Percentiles rank a stretch among this genome's conserved stretches.
These are phyloP conservation scores for Himalopsyche phryganea DNA, from an alignment of 1,140 invertebrate genomes.

Conservation along the genomic window DNA sequence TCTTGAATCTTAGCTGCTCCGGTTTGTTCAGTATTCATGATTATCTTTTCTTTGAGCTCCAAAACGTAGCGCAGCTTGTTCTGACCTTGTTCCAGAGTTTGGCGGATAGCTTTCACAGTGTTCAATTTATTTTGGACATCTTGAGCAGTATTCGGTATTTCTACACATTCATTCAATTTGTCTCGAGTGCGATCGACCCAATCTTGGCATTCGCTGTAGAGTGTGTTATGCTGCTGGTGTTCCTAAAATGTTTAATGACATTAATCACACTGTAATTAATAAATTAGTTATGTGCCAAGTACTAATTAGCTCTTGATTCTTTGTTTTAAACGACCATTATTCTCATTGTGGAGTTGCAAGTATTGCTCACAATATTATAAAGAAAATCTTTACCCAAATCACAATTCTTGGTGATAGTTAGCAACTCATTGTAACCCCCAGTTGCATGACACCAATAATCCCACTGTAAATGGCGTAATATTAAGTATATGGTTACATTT, in stretches of 20 bases:
- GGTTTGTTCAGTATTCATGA: slow-evolving; percentile 84
- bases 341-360: too few relatives aligned
- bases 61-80: slow-evolving; percentile 84
- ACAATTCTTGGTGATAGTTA: too few relatives aligned
- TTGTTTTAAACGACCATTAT: too few relatives aligned
- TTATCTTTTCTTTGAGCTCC: slow-evolving; percentile 89
- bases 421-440: too few relatives aligned
- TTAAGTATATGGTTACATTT: too few relatives aligned
- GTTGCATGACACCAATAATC: too few relatives aligned
- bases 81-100: slow-evolving; percentile 85
- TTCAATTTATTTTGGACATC: slow-evolving; percentile 83
- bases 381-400: too few relatives aligned
- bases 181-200: slow-evolving; percentile 85
- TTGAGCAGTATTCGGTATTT: slow-evolving; percentile 69
- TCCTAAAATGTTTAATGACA: slow-evolving; percentile 51
- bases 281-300: background rate
- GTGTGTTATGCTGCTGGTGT: slow-evolving; percentile 83
- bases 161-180: slow-evolving; percentile 72
- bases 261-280: too few relatives aligned
- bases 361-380: too few relatives aligned
- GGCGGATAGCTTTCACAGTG: slow-evolving; percentile 77
- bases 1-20: slow-evolving; percentile 85
- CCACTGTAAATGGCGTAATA: too few relatives aligned
- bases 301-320: too few relatives aligned
- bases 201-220: slow-evolving; percentile 87